A percentile compares a stretch with the other conserved stretches of the same genome.
These are phyloP conservation scores for Muntiacus reevesi DNA, from an alignment of 2,113 vertebrate species.

Conservation along the genomic window DNA sequence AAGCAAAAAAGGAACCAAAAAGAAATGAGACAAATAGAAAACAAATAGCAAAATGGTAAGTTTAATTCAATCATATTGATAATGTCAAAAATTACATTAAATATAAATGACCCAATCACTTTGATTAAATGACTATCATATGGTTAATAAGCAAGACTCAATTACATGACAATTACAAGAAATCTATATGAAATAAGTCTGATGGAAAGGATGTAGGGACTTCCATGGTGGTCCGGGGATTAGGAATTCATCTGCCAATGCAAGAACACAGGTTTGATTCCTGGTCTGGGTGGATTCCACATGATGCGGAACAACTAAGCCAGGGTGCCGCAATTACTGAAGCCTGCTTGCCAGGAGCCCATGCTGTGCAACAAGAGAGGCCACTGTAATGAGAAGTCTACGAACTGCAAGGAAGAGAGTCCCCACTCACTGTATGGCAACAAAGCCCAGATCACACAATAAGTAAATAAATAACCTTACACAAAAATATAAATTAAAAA, in stretches of 20 bases:
- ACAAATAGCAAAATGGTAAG: neutral
- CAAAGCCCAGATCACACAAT: neutral
- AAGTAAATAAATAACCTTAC: neutral
- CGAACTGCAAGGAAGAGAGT: neutral
- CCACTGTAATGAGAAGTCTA: neutral
- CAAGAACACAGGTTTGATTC: neutral
- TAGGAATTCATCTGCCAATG: neutral
- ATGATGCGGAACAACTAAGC: neutral
- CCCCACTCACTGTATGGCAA: neutral
- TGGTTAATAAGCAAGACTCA: neutral
- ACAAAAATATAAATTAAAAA: neutral
- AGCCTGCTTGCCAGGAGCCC: neutral
- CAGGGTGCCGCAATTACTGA: neutral
- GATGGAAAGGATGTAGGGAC: neutral
- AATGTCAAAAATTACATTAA: neutral
- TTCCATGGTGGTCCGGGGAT: neutral
- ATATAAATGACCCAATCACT: neutral
- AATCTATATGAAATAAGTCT: neutral
- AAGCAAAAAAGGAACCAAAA: neutral
- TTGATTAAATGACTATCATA: neutral
- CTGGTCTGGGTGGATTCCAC: neutral
- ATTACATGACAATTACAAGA: neutral
- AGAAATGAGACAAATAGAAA: neutral
- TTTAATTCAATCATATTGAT: neutral
- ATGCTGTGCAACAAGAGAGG: neutral